Evolutionary conservation across 2,113 vertebrate species (phyloP), one percentile per base, ranked within the genome.

Genomic region (Lagopus muta): DNA sequence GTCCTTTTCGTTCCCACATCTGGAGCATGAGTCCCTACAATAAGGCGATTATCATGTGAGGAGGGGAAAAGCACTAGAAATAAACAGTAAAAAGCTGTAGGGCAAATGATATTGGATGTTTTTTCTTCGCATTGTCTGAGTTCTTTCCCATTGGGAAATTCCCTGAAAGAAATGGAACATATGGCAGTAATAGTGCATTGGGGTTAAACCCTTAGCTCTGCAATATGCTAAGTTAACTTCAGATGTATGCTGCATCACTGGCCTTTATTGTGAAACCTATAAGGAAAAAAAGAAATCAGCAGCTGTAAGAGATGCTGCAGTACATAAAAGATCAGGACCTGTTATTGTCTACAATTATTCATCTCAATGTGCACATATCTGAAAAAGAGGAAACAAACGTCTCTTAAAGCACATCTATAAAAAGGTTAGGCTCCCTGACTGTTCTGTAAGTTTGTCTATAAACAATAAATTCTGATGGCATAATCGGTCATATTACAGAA

Each of bases 401-500:
- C 93, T 94, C 93, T 95, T 95, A 94, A 97, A 96, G 93, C 92
- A 90, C 86, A 89, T 97, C 93, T 94, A 93, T 96, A 95, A 96
- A 97, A 96, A 96, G 95, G 93, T 97, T 97, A 95, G 94, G 82
- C 92, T 95, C 93, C 96, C 93, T 93, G 93, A 52, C 92, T 92
- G 93, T 90, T 95, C 90, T 91, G 66, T 95, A 94, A 88, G 86
- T 95, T 95, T 91, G 86, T 95, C 94, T 96, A 95, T 96, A 96
- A 97, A 95, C 95, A 93, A 96, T 97, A 97, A 95, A 97, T 96
- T 95, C 94, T 73, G 91, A 86, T 96, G 93, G 94, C 95, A 94
- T 97, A 96, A 97, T 96, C 95, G 81, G 93, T 97, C 95, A 95
- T 96, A 95, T 96, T 96, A 94, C 88, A 95, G 95, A 92, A 97